phyloP scores from a whole-genome alignment of 2,113 vertebrate species.

The Camelus dromedarius region DNA sequence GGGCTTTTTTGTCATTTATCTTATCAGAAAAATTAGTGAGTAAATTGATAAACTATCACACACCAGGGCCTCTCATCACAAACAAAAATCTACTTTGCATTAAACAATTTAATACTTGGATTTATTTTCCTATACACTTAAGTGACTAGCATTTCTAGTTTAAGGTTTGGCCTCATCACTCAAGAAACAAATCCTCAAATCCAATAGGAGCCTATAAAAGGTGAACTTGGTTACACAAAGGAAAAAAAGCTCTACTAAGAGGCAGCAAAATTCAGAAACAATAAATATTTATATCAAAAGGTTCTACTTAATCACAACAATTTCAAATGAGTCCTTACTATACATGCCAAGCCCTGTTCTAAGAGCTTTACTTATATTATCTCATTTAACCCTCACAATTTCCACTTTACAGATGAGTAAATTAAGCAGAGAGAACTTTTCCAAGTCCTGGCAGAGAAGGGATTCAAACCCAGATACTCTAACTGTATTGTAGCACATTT shows the following conservation, averaged over 20 bases:
- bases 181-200: constrained; percentile 35
- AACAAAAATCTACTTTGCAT: neutral
- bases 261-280: neutral
- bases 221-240: neutral
- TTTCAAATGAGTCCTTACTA: constrained; percentile 51
- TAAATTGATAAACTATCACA: neutral
- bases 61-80: neutral
- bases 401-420: constrained; percentile 23
- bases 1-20: neutral
- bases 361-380: neutral
- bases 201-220: neutral
- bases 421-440: constrained; percentile 18
- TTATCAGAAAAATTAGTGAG: constrained; percentile 41
- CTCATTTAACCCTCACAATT: constrained; percentile 45
- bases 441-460: neutral
- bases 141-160: constrained; percentile 21
- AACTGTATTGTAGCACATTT: neutral
- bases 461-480: constrained; percentile 34
- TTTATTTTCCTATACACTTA: constrained; percentile 17
- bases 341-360: neutral
- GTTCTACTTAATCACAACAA: constrained; percentile 39
- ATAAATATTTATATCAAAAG: constrained; percentile 41
- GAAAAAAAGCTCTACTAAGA: neutral
- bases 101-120: neutral
- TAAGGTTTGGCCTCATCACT: neutral